Evolutionary conservation across 2,113 vertebrate species (phyloP), one percentile per base, ranked within the genome.

Genomic region (Petaurus breviceps): DNA sequence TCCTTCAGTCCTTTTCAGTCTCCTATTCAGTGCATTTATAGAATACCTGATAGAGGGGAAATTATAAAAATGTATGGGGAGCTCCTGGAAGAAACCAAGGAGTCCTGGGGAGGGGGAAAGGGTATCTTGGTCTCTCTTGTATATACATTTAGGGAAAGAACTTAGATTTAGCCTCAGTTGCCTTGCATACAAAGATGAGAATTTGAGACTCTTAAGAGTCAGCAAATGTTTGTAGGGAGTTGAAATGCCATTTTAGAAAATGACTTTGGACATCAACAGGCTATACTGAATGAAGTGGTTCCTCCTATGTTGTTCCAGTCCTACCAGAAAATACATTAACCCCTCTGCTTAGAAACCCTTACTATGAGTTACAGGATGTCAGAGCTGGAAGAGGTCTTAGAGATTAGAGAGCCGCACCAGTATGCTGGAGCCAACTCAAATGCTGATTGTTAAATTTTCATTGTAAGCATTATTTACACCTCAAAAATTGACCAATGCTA

Each of bases 21-120:
- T 26, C 8, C 89, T 93, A 94, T 95, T 97, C 96, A 94, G 95
- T 57, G 89, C 55, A 94, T 50, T 28, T 51, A 68, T 55, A 46
- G 43, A 89, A 91, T 43, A 77, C 0, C 0, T 1, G 24, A 53
- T 95, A 93, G 8, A 10, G 89, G 19, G 91, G 90, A 49, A 90
- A 91, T 43, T 93, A 94, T 50, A 52, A 55, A 6, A 8, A 90
- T 19, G 61, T 55, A 0, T 93, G 46, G 93, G 89, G 92, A 97
- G 96, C 91, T 55, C 24, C 11, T 14, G 1, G 49, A 93, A 93
- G 19, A 93, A 97, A 97, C 96, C 68, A 53, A 90, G 52, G 57
- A 61, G 26, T 31, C 31, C 55, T 0, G 10, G 95, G 93, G 89
- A 0, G 10, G 95, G 93, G 89, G 47, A 96, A 94, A 12, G 43